phyloP scores from a whole-genome alignment of 2,113 vertebrate genomes.

The Sclerurus mexicanus region DNA sequence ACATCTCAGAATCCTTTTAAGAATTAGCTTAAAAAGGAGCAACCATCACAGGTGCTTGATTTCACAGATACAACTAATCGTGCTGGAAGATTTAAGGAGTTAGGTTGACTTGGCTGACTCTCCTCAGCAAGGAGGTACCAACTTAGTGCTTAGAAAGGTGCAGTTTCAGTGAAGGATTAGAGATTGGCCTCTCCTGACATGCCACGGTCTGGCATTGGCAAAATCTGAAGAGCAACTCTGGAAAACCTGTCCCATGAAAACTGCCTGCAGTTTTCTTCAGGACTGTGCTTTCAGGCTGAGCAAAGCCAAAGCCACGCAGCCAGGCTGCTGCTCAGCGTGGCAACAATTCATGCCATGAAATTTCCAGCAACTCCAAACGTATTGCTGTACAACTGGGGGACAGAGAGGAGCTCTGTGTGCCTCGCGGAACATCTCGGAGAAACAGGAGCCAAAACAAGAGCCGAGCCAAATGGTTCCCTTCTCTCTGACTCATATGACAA shows the following conservation, averaged over 20 bases:
- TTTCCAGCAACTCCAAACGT: neutral
- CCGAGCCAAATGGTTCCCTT: neutral
- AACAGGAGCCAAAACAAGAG: neutral
- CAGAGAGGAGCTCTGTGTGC: neutral
- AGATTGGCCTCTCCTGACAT: neutral
- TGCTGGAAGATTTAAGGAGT: neutral
- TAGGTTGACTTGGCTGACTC: neutral
- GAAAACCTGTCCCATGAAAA: neutral
- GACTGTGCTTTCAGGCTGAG: neutral
- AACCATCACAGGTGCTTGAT: neutral
- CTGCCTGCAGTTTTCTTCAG: neutral
- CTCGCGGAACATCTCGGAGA: rapidly evolving
- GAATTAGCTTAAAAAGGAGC: neutral
- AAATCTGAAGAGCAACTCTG: rapidly evolving
- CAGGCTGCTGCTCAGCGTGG: neutral
- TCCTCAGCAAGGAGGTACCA: neutral
- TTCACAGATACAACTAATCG: neutral
- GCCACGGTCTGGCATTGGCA: neutral
- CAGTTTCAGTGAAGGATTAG: neutral
- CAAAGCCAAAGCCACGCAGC: neutral
- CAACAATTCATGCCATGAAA: neutral
- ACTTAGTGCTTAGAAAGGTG: rapidly evolving
- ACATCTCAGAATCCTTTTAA: neutral
- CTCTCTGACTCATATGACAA: neutral
- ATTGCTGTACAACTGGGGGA: neutral